Evolutionary conservation across 2,113 vertebrate genomes (phyloP), one percentile per base, ranked within the genome.

Genomic region (Athene noctua): DNA sequence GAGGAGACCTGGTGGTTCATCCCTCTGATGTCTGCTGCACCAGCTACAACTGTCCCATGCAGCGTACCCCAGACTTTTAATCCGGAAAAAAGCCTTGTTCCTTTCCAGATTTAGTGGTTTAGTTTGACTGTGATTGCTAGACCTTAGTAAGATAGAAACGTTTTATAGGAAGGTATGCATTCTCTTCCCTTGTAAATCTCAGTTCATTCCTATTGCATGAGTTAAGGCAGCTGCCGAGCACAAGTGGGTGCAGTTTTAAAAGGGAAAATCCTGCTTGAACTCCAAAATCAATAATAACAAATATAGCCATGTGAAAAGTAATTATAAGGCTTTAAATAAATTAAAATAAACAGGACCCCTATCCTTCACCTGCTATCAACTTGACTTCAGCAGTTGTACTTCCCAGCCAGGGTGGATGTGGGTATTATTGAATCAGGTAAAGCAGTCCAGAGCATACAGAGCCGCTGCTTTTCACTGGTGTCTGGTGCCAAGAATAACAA

Each of bases 161-260:
- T n/a, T 58, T 80, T 40, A 11, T 6, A 46, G 49, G 49, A 94
- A 94, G 78, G 36, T 61, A 92, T 79, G 51, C 51, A 51, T 88
- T 92, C 79, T 70, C 59, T 92, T 67, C 84, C 88, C 96, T 87
- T 94, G 80, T 66, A 96, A 94, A 92, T 52, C 81, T 83, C 62
- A 51, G 81, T 44, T 96, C 79, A 83, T 97, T 96, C 95, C 82
- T 91, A 26, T 55, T 47, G 74, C 90, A 68, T 94, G 91, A 96
- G 66, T 79, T 86, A 30, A 92, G 61, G 63, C 72, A 87, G 89
- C 89, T 87, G 92, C 59, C 0, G 4, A 62, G 84, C 71, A 51
- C 6, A 40, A 93, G 81, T 73, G 79, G 87, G 88, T 62, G 80
- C 77, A 87, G 62, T 90, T 88, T 93, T 40, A 63, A 88, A 90